phyloP scores from a whole-genome alignment of 2,113 vertebrate genomes.

The Daboia siamensis region DNA sequence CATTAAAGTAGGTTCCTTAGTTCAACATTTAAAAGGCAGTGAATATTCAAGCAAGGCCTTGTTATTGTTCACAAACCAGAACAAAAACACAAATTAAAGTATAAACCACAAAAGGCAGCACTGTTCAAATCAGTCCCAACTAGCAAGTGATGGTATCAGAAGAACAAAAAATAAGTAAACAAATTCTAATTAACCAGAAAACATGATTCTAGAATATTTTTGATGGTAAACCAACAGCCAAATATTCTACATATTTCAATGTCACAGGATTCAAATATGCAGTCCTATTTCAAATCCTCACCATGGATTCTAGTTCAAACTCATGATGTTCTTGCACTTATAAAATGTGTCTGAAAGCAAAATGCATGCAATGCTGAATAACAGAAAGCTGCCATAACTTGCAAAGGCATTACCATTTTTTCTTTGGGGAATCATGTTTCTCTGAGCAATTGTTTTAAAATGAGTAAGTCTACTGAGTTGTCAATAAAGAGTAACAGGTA shows the following conservation, averaged over 20 bases:
- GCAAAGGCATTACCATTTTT: neutral
- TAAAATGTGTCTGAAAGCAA: fast-evolving
- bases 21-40: slow-evolving; percentile 70
- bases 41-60: slow-evolving; percentile 81
- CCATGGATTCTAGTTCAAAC: slow-evolving; percentile 22
- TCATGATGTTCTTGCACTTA: neutral
- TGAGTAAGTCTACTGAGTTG: slow-evolving; percentile 9
- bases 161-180: slow-evolving; percentile 78
- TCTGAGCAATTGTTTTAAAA: slow-evolving; percentile 7
- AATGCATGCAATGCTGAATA: neutral
- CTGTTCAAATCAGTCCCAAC: slow-evolving; percentile 72
- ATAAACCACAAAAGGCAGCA: slow-evolving; percentile 78
- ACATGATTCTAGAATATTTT: slow-evolving; percentile 70
- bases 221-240: slow-evolving; percentile 68
- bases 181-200: slow-evolving; percentile 75
- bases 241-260: slow-evolving; percentile 67
- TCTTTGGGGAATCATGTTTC: neutral
- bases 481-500: neutral
- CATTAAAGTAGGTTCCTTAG: slow-evolving; percentile 74
- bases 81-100: slow-evolving; percentile 84
- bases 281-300: slow-evolving; percentile 18
- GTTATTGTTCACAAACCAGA: slow-evolving; percentile 81
- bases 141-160: slow-evolving; percentile 73
- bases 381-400: neutral
- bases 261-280: slow-evolving; percentile 25